Evolutionary conservation across 2,113 vertebrate genomes (phyloP).

Genomic region (Alligator sinensis): DNA sequence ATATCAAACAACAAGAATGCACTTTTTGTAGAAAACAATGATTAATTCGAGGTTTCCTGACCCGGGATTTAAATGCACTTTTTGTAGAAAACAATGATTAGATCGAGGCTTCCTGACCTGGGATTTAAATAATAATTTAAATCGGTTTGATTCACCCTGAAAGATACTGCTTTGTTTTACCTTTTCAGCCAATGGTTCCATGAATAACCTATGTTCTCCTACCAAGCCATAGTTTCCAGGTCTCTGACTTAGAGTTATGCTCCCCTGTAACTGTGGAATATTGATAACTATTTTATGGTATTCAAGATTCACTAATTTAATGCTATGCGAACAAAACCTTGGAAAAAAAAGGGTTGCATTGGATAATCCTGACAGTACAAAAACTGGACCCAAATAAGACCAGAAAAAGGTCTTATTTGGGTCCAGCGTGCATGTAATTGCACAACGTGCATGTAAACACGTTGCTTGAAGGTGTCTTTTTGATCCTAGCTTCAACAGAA

Average conservation of each 20-base stretch:
- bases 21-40: no score
- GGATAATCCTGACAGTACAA: background rate
- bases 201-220: background rate
- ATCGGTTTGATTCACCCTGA: no score
- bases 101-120: no score
- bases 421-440: no score
- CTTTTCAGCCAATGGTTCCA: background rate
- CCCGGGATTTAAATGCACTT: no score
- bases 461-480: background rate
- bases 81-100: no score
- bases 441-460: background rate
- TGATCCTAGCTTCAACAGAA: background rate
- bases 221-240: background rate
- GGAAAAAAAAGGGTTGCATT: background rate
- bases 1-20: no score
- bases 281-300: background rate
- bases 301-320: background rate
- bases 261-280: background rate
- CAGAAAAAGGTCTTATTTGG: background rate
- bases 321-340: background rate
- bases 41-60: no score
- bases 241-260: background rate
- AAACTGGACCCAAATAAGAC: background rate
- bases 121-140: no score
- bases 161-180: background rate